Conservation (phyloP, 2,888 invertebrate genomes). For the Pseudanteris insignis region DNA sequence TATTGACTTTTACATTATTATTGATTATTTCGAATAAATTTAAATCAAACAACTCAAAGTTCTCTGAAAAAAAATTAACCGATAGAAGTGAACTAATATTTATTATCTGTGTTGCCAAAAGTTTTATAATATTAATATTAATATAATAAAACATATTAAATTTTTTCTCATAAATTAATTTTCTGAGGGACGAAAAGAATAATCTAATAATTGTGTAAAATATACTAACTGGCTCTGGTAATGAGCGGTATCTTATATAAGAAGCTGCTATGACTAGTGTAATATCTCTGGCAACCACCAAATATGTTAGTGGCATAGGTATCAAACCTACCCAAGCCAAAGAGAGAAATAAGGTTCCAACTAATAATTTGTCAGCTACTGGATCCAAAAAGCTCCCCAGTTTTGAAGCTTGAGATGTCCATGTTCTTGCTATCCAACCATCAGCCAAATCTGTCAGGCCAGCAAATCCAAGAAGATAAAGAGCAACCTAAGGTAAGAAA, state of each 20-base stretch:
- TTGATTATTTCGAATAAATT: no score
- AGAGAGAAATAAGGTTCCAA: constrained; percentile 87
- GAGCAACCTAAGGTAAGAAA: constrained; percentile 69
- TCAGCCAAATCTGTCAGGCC: constrained; percentile 95
- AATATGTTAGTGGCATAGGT: constrained; percentile 80
- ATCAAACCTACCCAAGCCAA: constrained; percentile 87
- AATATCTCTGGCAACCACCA: constrained; percentile 87
- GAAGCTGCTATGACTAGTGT: constrained; percentile 85
- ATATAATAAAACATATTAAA: no score
- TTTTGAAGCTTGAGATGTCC: constrained; percentile 89
- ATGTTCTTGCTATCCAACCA: constrained; percentile 95
- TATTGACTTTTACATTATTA: no score
- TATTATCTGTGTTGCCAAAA: no score
- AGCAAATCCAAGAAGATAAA: constrained; percentile 84
- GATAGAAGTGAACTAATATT: no score
- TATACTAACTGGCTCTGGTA: constrained; percentile 89
- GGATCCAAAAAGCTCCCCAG: constrained; percentile 96
- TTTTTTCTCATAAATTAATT: no score
- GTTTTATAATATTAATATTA: no score
- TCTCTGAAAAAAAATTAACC: no score
- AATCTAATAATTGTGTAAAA: no score
- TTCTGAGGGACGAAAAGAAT: no score
- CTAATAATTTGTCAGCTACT: constrained; percentile 93
- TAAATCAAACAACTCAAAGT: no score
- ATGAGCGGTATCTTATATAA: constrained; percentile 87